Conservation (phyloP, 2,888 invertebrate species). For the Eupithecia tripunctaria region DNA sequence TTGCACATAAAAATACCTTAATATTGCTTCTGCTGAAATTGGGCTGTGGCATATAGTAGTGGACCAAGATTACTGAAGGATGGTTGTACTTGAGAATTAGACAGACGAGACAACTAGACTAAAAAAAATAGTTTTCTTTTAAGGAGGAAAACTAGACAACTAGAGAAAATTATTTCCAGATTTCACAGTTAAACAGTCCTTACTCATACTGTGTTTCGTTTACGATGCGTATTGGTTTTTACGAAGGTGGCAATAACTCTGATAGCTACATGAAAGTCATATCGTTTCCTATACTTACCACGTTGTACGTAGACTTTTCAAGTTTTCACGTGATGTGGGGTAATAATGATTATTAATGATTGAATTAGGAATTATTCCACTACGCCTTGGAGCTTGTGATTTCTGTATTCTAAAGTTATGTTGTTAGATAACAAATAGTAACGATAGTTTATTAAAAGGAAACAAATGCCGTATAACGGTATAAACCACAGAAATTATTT, state of each 20-base stretch:
- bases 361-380: too few species aligned
- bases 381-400: not conserved
- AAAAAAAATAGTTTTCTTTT: too few species aligned
- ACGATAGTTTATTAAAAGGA: not conserved
- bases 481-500: not conserved
- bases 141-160: too few species aligned
- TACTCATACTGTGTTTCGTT: not conserved
- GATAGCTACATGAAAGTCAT: too few species aligned
- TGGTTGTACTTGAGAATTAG: not conserved
- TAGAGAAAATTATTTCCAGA: too few species aligned
- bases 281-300: too few species aligned
- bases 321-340: too few species aligned
- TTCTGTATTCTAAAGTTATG: not conserved
- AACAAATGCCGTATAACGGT: not conserved
- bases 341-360: too few species aligned
- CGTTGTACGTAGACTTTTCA: too few species aligned
- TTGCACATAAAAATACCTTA: conserved; percentile 28
- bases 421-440: not conserved
- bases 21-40: conserved; percentile 14
- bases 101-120: not conserved
- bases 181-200: too few species aligned
- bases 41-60: not conserved
- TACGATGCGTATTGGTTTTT: too few species aligned
- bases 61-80: not conserved
- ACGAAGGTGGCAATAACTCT: too few species aligned